Evolutionary conservation across 2,888 invertebrate genomes (phyloP).

Genomic region (Bellardia bayeri): DNA sequence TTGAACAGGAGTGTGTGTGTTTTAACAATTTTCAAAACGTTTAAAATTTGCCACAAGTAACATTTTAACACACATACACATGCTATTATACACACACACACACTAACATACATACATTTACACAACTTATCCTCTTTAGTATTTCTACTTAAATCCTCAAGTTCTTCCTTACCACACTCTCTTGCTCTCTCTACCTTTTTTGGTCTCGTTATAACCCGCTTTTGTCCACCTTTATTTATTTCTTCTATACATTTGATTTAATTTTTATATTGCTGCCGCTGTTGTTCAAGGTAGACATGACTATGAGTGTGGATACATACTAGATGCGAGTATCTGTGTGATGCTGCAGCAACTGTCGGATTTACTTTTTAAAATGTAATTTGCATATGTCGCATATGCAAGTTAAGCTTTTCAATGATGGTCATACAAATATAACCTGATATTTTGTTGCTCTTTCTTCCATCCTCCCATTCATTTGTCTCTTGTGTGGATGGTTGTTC

Average conservation of each 20-base stretch:
- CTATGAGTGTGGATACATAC: not conserved
- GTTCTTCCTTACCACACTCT: constrained; percentile 25
- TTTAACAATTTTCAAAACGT: constrained; percentile 70
- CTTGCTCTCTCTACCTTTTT: not conserved
- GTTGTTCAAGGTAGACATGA: constrained; percentile 19
- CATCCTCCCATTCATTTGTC: constrained; percentile 6
- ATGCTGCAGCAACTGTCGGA: constrained; percentile 73
- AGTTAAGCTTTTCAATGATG: constrained; percentile 71
- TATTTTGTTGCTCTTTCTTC: constrained; percentile 20
- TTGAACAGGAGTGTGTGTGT: constrained; percentile 3
- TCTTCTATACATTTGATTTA: constrained; percentile 68
- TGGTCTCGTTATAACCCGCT: constrained; percentile 1
- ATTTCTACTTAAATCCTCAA: constrained; percentile 53
- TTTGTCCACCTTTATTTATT: constrained; percentile 67
- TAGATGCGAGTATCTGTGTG: constrained; percentile 26
- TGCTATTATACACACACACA: constrained; percentile 17
- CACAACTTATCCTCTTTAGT: constrained; percentile 63
- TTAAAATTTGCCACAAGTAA: constrained; percentile 72
- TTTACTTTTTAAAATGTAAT: constrained; percentile 74
- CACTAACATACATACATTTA: constrained; percentile 12
- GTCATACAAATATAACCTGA: constrained; percentile 71
- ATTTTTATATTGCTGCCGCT: constrained; percentile 66
- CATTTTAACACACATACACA: constrained; percentile 38
- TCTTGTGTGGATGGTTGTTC: constrained; percentile 26
- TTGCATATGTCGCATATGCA: constrained; percentile 73